Conservation (phyloP, 2,113 vertebrate species). For the Cepphus grylle region DNA sequence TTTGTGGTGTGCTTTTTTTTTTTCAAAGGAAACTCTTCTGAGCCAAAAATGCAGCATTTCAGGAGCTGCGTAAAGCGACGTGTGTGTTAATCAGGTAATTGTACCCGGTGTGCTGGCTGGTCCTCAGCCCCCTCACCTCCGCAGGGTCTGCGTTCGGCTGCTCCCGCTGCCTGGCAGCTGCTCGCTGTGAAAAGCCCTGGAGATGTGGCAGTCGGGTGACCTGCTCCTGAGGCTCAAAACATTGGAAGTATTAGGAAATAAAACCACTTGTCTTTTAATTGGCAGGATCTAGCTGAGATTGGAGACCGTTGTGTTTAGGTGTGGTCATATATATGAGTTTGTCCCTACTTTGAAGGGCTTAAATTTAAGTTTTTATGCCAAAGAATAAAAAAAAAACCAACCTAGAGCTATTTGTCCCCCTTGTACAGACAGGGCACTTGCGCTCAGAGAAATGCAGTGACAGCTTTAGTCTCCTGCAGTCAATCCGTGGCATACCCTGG, state of each 20-base stretch:
- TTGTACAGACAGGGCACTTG: not conserved
- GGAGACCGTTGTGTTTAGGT: not conserved
- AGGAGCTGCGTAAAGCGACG: fast-evolving
- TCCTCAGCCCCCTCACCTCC: not conserved
- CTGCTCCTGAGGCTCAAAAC: not conserved
- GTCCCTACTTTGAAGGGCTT: not conserved
- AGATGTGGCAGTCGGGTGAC: not conserved
- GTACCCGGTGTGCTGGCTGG: not conserved
- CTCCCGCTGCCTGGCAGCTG: not conserved
- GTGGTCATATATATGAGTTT: not conserved
- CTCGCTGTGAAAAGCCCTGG: not conserved
- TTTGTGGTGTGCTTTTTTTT: not conserved
- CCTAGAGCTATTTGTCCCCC: not conserved
- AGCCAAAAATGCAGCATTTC: fast-evolving
- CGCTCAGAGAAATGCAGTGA: not conserved
- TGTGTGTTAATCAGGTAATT: fast-evolving
- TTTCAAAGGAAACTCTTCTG: not conserved
- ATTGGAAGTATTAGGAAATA: not conserved
- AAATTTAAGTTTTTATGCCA: not conserved
- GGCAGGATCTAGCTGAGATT: not conserved
- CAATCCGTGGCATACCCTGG: not conserved
- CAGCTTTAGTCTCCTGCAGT: not conserved
- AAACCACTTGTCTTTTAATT: not conserved
- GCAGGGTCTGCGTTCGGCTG: fast-evolving
- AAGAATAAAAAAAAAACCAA: not conserved